Evolutionary conservation across 2,113 vertebrate genomes (phyloP), one percentile per base, ranked within the genome.

Genomic region (Accipiter cooperii): DNA sequence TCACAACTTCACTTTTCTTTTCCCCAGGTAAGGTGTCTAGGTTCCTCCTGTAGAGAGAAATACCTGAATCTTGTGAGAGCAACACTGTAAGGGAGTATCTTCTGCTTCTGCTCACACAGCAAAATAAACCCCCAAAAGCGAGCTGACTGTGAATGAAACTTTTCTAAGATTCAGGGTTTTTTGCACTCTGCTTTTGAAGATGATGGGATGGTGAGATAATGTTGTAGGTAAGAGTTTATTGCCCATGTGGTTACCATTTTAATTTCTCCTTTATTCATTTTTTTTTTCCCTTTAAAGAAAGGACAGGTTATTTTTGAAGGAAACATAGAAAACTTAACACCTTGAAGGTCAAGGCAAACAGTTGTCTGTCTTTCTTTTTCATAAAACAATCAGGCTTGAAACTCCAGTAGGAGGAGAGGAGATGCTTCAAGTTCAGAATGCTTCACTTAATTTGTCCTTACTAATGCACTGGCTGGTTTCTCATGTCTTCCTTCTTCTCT

Each of bases 401-500:
- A 88, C 80, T 96, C 76, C 73, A 85, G 74, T 79, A 90, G 85
- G 78, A 94, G 71, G 80, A 97, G 75, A 91, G 63, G 82, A 87
- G 92, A 89, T 88, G 93, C 82, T 97, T 94, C 6, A 83, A 87
- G 82, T 97, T 98, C 82, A 92, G 92, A 97, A 92, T 2, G 18
- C 93, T 95, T 95, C 66, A 54, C 42, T 38, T 97, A 94, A 97
- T 98, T 97, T 98, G 95, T 97, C 95, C 97, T 96, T 73, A 79
- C 83, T 97, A 96, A 98, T 97, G 80, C 66, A 63, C 84, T 96
- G 90, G 42, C 96, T 94, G 77, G 90, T 96, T 97, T 97, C 96
- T 97, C 96, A 55, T 96, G 96, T 96, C 96, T 98, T 96, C 86
- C 92, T 96, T 88, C 90, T 84, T 97, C 89, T 96, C 97, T 97